Evolutionary conservation across 2,888 invertebrate species (phyloP).

Genomic region (Diachrysia chrysitis): DNA sequence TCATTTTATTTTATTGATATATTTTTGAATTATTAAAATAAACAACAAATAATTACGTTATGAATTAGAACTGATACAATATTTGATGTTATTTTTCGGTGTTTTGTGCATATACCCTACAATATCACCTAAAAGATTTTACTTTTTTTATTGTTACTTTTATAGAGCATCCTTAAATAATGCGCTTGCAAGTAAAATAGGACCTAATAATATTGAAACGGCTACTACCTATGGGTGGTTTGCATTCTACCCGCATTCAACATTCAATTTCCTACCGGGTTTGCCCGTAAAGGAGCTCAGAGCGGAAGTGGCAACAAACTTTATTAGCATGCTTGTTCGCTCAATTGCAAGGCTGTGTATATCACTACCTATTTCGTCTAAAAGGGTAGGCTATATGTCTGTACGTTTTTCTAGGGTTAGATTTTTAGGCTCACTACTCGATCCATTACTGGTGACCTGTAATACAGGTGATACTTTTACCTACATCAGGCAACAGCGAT

Average conservation of each 20-base stretch:
- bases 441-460: too few relatives aligned
- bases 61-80: too few relatives aligned
- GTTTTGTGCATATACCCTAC: too few relatives aligned
- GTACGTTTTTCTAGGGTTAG: neutral
- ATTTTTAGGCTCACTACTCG: too few relatives aligned
- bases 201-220: constrained; percentile 4
- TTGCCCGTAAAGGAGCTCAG: constrained; percentile 69
- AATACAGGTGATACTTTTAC: too few relatives aligned
- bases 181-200: constrained; percentile 11
- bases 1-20: too few relatives aligned
- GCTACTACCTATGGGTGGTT: constrained; percentile 53
- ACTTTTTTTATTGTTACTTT: neutral
- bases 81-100: too few relatives aligned
- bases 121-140: too few relatives aligned
- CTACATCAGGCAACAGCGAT: too few relatives aligned
- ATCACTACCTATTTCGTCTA: neutral
- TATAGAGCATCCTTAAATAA: neutral
- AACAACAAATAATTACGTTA: too few relatives aligned
- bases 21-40: too few relatives aligned
- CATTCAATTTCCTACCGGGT: constrained; percentile 78
- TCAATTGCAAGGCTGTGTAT: constrained; percentile 61
- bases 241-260: constrained; percentile 75
- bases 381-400: neutral
- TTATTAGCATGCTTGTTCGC: constrained; percentile 73
- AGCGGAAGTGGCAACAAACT: constrained; percentile 65